Base-by-base conservation (phyloP, 2,888 invertebrate genomes). In the Drosophila cracens region DNA sequence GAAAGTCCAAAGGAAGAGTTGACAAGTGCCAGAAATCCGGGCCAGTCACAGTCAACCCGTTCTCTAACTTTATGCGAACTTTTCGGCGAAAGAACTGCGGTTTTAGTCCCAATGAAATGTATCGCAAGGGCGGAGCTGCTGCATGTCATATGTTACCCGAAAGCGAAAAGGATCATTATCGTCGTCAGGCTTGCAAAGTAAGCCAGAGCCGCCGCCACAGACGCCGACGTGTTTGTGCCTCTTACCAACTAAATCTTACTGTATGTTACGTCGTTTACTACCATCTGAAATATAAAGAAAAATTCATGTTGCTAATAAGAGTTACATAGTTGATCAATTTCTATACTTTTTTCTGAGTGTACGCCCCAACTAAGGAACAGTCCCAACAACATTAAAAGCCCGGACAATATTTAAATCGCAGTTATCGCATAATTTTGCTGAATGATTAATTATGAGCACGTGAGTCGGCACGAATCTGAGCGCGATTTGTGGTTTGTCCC, bases 371-470 rank as follows among this genome's bases (percentile, higher is more conserved):
- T n/a, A 43, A 51, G 40, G 36, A 46, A 33, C 51, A 36, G 38
- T 33, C 11, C 33, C 43, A 21, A 21, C 43, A 16, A 25, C 33
- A 66, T 27, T 33, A 34, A n/a, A 31, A 49, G n/a, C 13, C 8
- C 16, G 10, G 27, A 29, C 54, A 57, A 31, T 60, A 65, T 62
- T 70, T 59, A 63, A 75, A 60, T 56, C 69, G 59, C 57, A 74
- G 62, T 69, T 75, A 74, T 74, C 76, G 62, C 73, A 67, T 36
- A 60, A 60, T 46, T 63, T 40, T 38, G 38, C 36, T 6, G 49
- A 60, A 62, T 76, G 75, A 76, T 70, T 76, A 76, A 70, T 76
- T 76, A 62, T 51, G 54, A 40, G 43, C 76, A 65, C 58, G 71
- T 76, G 70, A 76, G 51, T 76, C 54, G 65, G 49, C 72, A 62